Base-by-base conservation (phyloP, 2,888 invertebrate species). In the Athripsodes cinereus region DNA sequence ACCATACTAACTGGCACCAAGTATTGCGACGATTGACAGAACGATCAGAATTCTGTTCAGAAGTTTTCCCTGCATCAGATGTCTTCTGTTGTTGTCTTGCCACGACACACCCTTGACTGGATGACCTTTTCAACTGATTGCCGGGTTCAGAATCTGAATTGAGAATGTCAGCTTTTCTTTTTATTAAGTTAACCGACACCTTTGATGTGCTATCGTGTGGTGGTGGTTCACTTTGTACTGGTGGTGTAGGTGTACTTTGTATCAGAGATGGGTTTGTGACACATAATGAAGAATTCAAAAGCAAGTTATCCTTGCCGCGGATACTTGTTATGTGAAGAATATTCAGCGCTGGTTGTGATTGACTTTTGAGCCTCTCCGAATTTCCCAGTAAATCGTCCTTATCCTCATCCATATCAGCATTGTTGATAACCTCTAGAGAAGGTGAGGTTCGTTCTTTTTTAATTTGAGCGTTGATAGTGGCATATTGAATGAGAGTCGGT, bases 1-100 rank as follows among this genome's bases (percentile, higher is more conserved):
- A 26, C 26, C 26, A 31, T 44, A 59, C 78, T 78, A 74, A 79
- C 79, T 78, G 74, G 72, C 78, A 78, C 79, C 79, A 79, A 66
- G 79, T 78, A 71, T 79, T 79, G 65, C 79, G 72, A 66, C 79
- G 76, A 58, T 70, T 74, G 66, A 71, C n/a, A 21, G 53, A 35
- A 35, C 59, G 63, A 13, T 55, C 56, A 2, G 48, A 22, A 19
- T 52, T 35, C 19, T 53, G 46, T 16, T 53, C 53, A 20, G 55
- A 46, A n/a, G 55, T 35, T 19, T 51, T 52, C 10, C 35, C 50
- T 18, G 16, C 51, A 13, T 44, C 53, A 13, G 34, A 19, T 5
- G 53, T 26, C 16, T 70, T 63, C 47, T 48, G 51, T 13, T 31
- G 50, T 8, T 16, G 3, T 16, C 13, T 40, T 11, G 52, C 65